These are phyloP conservation scores for Pitta sordida DNA, from an alignment of 2,113 vertebrate genomes.

Conservation along the genomic window DNA sequence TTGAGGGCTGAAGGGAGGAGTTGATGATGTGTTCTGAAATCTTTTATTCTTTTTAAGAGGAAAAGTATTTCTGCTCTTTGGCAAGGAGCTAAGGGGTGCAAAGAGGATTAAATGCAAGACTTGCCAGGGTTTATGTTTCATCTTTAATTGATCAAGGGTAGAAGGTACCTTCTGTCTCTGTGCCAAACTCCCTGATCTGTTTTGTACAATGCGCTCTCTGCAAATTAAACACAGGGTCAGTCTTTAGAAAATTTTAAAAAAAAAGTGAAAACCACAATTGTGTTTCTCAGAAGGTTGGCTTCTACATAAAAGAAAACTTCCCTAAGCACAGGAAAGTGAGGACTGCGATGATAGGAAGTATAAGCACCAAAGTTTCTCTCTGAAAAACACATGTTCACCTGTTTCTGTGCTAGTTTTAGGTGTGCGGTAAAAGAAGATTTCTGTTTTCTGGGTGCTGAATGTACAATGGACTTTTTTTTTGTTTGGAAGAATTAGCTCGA, in stretches of 20 bases:
- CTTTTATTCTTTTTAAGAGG: slow-evolving; percentile 9
- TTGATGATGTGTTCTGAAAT: slow-evolving; percentile 3
- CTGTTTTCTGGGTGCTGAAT: neutral
- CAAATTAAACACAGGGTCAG: slow-evolving; percentile 18
- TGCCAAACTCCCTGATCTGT: slow-evolving; percentile 8
- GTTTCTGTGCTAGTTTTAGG: neutral
- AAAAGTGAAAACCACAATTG: neutral
- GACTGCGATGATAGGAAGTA: neutral
- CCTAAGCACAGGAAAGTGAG: slow-evolving; percentile 22
- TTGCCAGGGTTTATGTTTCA: slow-evolving; percentile 57
- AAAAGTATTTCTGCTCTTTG: slow-evolving; percentile 46
- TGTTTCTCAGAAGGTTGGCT: neutral
- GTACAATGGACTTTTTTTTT: neutral
- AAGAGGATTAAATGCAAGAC: slow-evolving; percentile 63
- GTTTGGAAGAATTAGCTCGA: neutral
- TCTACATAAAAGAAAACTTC: neutral
- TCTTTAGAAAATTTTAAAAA: slow-evolving; percentile 27
- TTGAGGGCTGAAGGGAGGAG: slow-evolving; percentile 7
- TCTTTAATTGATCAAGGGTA: slow-evolving; percentile 49
- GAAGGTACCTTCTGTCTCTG: slow-evolving; percentile 13
- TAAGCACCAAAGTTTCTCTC: slow-evolving; percentile 23
- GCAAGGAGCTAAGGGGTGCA: neutral
- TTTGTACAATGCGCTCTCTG: neutral
- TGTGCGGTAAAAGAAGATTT: slow-evolving; percentile 5
- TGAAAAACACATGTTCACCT: slow-evolving; percentile 2